Conservation (phyloP, 2,888 invertebrate species). For the Chelonus formosanus region DNA sequence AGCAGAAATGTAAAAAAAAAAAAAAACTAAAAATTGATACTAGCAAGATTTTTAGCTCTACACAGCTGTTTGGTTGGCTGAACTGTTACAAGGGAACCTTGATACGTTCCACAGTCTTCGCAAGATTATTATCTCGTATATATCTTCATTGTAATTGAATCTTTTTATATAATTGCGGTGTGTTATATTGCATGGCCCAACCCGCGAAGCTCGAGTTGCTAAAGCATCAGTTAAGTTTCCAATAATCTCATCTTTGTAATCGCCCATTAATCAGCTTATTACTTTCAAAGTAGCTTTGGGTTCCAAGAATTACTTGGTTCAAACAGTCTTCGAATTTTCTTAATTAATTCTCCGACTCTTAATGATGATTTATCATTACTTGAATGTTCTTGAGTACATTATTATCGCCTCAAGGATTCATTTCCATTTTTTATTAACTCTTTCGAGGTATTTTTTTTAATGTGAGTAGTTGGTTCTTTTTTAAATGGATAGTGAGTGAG, state of each 20-base stretch:
- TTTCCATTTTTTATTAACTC: too few species aligned
- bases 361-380: too few species aligned
- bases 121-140: conserved; percentile 55
- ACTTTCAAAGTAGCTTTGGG: conserved; percentile 11
- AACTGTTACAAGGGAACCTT: conserved; percentile 66
- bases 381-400: too few species aligned
- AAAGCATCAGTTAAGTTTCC: not conserved
- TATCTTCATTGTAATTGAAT: conserved; percentile 49
- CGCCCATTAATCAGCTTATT: not conserved
- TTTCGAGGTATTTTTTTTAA: too few species aligned
- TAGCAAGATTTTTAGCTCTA: conserved; percentile 65
- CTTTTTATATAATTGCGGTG: conserved; percentile 56
- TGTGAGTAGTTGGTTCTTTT: too few species aligned
- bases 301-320: too few species aligned
- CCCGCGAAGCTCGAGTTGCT: conserved; percentile 55
- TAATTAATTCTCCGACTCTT: too few species aligned
- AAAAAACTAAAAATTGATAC: conserved; percentile 52
- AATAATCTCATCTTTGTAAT: not conserved
- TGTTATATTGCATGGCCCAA: conserved; percentile 65
- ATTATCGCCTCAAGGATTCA: too few species aligned
- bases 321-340: too few species aligned
- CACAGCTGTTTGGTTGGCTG: conserved; percentile 65
- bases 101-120: conserved; percentile 66
- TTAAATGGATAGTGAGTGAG: too few species aligned
- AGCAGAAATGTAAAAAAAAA: conserved; percentile 44